Percentiles rank a stretch among this genome's conserved stretches.
Conservation (phyloP, 2,113 vertebrate genomes). For the Opisthocomus hoazin region DNA sequence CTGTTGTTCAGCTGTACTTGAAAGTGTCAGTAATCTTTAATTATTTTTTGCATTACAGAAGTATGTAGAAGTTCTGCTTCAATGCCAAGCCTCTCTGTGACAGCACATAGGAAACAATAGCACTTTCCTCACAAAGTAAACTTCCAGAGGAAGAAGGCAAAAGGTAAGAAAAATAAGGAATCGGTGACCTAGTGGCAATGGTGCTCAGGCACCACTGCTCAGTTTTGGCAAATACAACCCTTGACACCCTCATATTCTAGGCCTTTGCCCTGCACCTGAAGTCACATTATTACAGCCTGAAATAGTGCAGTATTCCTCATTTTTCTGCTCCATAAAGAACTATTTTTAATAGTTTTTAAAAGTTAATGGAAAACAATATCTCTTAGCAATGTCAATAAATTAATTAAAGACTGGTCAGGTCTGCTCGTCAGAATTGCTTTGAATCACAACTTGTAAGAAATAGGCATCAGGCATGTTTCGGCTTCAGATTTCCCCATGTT, state of each 20-base stretch:
- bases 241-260: not conserved
- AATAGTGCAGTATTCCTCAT: not conserved
- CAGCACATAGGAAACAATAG: not conserved
- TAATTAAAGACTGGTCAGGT: not conserved
- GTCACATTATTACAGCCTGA: not conserved
- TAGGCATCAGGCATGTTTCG: not conserved
- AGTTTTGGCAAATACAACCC: not conserved
- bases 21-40: not conserved
- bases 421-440: not conserved
- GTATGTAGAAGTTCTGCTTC: rapidly evolving
- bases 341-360: not conserved
- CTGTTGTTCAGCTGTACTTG: not conserved
- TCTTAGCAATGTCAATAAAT: not conserved
- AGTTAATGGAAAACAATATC: not conserved
- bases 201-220: not conserved
- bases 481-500: not conserved
- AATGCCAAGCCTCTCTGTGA: not conserved
- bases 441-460: not conserved
- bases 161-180: not conserved
- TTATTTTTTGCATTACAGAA: not conserved
- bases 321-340: not conserved
- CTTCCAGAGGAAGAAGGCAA: not conserved
- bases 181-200: not conserved
- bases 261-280: not conserved
- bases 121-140: not conserved